phyloP scores from a whole-genome alignment of 2,797 vertebrate species.

The Cetoscarus ocellatus region DNA sequence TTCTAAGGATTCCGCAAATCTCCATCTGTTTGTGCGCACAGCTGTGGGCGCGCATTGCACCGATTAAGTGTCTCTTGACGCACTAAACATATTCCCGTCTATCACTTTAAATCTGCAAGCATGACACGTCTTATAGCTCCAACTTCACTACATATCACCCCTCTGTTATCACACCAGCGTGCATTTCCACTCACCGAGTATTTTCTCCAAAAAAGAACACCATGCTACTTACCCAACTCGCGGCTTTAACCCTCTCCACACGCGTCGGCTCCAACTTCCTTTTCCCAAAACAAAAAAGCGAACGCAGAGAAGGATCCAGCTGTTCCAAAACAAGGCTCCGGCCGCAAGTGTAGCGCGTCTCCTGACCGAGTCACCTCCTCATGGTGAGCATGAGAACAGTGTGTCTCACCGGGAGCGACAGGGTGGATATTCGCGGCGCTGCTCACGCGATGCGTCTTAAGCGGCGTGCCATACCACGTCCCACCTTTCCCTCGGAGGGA shows the following conservation, averaged over 20 bases:
- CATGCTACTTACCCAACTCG: slow-evolving; percentile 51
- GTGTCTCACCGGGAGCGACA: slow-evolving; percentile 10
- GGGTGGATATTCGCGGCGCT: slow-evolving; percentile 13
- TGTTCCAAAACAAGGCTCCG: neutral
- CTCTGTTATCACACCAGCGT: neutral
- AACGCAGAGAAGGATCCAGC: neutral
- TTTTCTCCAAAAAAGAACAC: slow-evolving; percentile 3
- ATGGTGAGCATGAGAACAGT: slow-evolving; percentile 1
- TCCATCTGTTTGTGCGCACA: slow-evolving; percentile 17
- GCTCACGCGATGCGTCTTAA: slow-evolving; percentile 39
- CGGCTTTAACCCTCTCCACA: neutral
- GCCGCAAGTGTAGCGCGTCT: neutral
- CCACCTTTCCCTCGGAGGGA: neutral
- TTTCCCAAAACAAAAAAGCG: neutral
- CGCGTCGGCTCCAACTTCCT: slow-evolving; percentile 23
- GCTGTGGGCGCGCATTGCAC: slow-evolving; percentile 17
- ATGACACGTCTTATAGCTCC: neutral
- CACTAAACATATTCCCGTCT: neutral
- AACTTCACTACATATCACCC: neutral
- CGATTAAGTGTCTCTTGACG: slow-evolving; percentile 20
- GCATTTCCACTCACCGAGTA: neutral
- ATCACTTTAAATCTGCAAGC: neutral
- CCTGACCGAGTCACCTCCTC: slow-evolving; percentile 15
- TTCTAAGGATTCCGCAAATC: slow-evolving; percentile 12
- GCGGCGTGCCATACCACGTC: neutral